Conservation (phyloP, 1,140 invertebrate species). For the Penaeus chinensis region DNA sequence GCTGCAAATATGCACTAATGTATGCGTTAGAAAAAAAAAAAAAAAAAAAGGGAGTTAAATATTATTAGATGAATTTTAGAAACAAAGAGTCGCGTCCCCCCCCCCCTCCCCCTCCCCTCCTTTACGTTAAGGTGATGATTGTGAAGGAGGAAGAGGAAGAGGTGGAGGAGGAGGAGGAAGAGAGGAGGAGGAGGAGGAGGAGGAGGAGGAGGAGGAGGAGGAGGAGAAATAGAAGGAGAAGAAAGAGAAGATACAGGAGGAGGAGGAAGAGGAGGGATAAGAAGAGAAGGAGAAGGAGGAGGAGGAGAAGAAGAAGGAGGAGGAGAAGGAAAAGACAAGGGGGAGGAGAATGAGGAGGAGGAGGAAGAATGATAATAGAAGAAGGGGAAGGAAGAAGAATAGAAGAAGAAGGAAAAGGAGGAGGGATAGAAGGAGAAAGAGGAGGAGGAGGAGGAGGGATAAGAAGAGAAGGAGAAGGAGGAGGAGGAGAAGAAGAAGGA, state of each 20-base stretch:
- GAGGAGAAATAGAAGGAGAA: too few species aligned
- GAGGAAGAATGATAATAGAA: neutral
- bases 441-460: neutral
- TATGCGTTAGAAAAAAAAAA: neutral
- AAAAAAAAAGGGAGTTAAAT: too few species aligned
- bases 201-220: too few species aligned
- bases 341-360: neutral
- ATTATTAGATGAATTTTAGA: too few species aligned
- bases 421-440: neutral
- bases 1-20: neutral
- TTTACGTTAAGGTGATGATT: too few species aligned
- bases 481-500: too few species aligned
- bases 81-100: too few species aligned
- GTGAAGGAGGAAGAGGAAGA: too few species aligned
- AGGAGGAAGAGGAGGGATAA: neutral
- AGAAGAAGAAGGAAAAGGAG: neutral
- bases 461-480: too few species aligned
- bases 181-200: too few species aligned
- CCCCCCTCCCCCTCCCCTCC: too few species aligned
- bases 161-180: too few species aligned
- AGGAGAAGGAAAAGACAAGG: neutral
- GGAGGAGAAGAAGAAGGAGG: neutral
- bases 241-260: neutral
- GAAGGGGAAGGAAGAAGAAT: neutral
- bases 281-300: neutral